Evolutionary conservation across 2,888 invertebrate species (phyloP).

Genomic region (Muscina levida): DNA sequence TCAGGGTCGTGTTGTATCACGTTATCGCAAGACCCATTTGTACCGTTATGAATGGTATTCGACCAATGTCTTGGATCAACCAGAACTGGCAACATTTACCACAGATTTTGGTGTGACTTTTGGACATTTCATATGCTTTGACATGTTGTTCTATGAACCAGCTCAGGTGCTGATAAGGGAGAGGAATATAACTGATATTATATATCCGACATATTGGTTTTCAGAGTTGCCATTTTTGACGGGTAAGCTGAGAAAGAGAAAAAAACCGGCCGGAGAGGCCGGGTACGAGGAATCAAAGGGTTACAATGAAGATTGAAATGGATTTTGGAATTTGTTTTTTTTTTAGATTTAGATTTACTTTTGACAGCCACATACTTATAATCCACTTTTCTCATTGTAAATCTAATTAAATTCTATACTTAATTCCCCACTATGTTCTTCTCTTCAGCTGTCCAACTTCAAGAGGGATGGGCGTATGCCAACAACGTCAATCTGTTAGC

Average conservation of each 20-base stretch:
- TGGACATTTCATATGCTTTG: constrained; percentile 91
- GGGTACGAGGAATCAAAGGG: no score
- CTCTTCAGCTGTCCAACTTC: constrained; percentile 81
- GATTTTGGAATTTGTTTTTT: no score
- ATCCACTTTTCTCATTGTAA: no score
- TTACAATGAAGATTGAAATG: no score
- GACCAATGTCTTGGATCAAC: constrained; percentile 77
- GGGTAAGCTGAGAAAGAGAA: constrained; percentile 70
- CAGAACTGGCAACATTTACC: constrained; percentile 84
- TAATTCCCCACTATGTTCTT: no score
- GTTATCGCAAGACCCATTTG: constrained; percentile 77
- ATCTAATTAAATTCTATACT: no score
- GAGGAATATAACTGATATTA: constrained; percentile 73
- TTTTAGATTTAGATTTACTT: no score
- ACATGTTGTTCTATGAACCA: constrained; percentile 88
- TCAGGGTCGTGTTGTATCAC: constrained; percentile 85
- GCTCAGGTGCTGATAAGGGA: constrained; percentile 80
- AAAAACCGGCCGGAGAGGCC: not conserved
- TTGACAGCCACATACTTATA: no score
- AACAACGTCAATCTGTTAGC: constrained; percentile 83
- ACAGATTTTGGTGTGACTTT: constrained; percentile 90
- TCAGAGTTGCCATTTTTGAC: constrained; percentile 86
- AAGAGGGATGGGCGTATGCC: constrained; percentile 83
- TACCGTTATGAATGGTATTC: constrained; percentile 81
- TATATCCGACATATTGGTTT: constrained; percentile 88